Percentiles rank a stretch among this genome's conserved stretches.
Evolutionary conservation across 2,888 invertebrate genomes (phyloP).

Genomic region (Drosophila conformis): DNA sequence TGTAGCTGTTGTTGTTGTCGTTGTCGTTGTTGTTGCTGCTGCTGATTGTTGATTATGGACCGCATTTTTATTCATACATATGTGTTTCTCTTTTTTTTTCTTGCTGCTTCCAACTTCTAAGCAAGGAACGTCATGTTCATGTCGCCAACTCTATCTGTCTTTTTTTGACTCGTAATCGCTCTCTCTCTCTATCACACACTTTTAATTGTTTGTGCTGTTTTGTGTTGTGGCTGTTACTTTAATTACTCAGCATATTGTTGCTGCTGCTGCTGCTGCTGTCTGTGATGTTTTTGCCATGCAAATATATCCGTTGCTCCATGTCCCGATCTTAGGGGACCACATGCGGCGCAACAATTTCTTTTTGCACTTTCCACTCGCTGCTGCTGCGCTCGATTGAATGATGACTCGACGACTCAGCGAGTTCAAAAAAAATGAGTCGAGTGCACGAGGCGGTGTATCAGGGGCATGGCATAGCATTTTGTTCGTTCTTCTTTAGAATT

Average conservation of each 20-base stretch:
- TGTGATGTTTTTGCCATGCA: slow-evolving; percentile 34
- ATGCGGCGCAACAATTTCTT: slow-evolving; percentile 57
- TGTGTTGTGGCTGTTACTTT: slow-evolving; percentile 58
- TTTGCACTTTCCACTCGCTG: slow-evolving; percentile 66
- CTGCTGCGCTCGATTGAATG: slow-evolving; percentile 50
- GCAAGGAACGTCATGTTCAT: slow-evolving; percentile 37
- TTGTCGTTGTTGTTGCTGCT: slow-evolving; percentile 20
- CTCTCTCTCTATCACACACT: background rate
- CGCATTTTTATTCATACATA: slow-evolving; percentile 5
- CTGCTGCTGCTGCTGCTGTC: background rate
- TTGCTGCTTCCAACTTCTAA: slow-evolving; percentile 17
- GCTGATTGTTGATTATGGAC: slow-evolving; percentile 51
- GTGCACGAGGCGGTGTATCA: slow-evolving; percentile 13
- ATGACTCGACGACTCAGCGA: slow-evolving; percentile 48
- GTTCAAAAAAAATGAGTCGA: background rate
- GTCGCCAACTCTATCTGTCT: slow-evolving; percentile 34
- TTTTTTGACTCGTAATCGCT: slow-evolving; percentile 2
- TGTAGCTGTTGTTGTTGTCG: slow-evolving; percentile 17
- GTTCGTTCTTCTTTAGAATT: slow-evolving; percentile 8
- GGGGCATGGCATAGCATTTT: slow-evolving; percentile 43
- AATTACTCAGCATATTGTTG: slow-evolving; percentile 69
- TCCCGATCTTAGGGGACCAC: slow-evolving; percentile 42
- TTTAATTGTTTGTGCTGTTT: slow-evolving; percentile 58
- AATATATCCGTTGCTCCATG: slow-evolving; percentile 26
- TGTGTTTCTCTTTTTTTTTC: slow-evolving; percentile 1